Base-by-base conservation (phyloP, 2,888 invertebrate species). In the Hemithea aestivaria region DNA sequence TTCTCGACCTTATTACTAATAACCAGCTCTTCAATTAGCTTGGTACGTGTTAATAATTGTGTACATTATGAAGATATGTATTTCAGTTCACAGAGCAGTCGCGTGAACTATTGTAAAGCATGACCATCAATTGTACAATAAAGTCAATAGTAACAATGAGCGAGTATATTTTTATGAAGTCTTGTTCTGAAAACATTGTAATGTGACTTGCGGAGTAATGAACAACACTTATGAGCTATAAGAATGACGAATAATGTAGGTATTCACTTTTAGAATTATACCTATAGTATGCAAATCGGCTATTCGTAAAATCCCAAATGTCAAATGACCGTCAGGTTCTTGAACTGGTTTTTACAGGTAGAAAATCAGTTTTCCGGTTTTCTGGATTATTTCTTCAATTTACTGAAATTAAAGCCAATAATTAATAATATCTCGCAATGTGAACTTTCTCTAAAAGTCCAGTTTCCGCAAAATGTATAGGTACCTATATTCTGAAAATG, bases 71-170 rank as follows among this genome's bases (percentile, higher is more conserved):
- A 26, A 34, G 26, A 26, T 5, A 22, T 29, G n/a, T 20, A 29
- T 26, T 20, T 9, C 6, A 37, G 21, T 23, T 16, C 34, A 40
- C 25, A 27, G 29, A 35, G 21, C 31, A 44, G 12, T 41, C 39
- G 39, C 24, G 40, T 43, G 34, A 39, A 42, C 24, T 30, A 31
- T 22, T 20, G 41, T 42, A 27, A 32, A 33, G 35, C 40, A 31
- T 35, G 35, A 44, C 40, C 29, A 34, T 26, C 34, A 46, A 51
- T 48, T 44, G 41, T 35, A 42, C 46, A 51, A 51, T 52, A 47
- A 50, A 45, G 48, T 45, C 52, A 50, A 53, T 47, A 47, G 27
- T 34, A 33, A 46, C 41, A 49, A 47, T 45, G 43, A 50, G 20
- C 34, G 12, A 39, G 35, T 48, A 37, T 47, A 43, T 49, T 48